phyloP scores from a whole-genome alignment of 2,113 vertebrate species.

The Rhinogobius similis region DNA sequence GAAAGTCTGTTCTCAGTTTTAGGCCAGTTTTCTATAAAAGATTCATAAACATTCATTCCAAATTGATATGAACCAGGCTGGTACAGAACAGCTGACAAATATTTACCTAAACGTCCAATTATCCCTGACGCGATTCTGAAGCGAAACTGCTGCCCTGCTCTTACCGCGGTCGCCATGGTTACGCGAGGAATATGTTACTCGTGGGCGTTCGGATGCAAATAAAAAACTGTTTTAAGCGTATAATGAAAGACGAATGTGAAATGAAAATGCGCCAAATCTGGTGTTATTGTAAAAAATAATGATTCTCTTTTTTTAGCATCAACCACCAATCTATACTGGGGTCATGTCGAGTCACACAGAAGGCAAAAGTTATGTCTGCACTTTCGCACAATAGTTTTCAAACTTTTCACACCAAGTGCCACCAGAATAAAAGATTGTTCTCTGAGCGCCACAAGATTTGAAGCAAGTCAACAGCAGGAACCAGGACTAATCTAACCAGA shows the following conservation, averaged over 20 bases:
- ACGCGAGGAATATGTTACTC: background rate
- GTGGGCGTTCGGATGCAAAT: background rate
- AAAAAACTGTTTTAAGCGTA: too few species aligned
- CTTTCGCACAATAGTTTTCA: background rate
- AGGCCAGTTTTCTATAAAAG: background rate
- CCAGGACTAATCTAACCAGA: background rate
- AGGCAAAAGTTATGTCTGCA: background rate
- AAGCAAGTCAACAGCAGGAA: background rate
- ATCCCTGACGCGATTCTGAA: background rate
- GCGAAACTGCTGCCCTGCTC: background rate
- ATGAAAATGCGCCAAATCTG: background rate
- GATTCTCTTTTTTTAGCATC: background rate
- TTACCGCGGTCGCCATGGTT: background rate
- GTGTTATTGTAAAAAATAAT: background rate
- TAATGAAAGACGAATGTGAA: background rate
- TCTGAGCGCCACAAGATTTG: background rate
- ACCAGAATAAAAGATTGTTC: background rate
- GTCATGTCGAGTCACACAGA: background rate
- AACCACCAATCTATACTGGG: background rate
- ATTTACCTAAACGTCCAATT: background rate
- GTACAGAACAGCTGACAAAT: background rate
- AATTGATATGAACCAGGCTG: background rate
- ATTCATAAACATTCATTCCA: conserved; percentile 3
- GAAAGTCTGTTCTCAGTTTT: background rate
- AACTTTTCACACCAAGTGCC: background rate